phyloP scores from a whole-genome alignment of 2,797 vertebrate genomes.

The Crocidura indochinensis region DNA sequence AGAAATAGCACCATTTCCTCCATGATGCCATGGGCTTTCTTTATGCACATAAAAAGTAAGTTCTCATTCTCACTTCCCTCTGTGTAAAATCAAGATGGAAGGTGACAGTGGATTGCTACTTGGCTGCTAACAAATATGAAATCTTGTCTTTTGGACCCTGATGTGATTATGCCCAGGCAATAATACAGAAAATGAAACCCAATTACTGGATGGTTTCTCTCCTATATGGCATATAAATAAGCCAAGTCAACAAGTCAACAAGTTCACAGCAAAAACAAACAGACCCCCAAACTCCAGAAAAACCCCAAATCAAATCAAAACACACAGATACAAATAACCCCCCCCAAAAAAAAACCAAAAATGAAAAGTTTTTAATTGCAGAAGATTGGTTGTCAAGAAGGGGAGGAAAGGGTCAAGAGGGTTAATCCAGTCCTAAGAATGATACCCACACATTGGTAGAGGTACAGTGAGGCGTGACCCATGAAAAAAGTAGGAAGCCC shows the following conservation, averaged over 20 bases:
- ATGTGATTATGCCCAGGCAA: background rate
- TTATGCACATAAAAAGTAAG: conserved; percentile 1
- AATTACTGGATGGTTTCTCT: background rate
- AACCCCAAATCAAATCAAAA: too few species aligned
- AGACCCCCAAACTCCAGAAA: too few species aligned
- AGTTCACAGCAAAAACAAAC: too few species aligned
- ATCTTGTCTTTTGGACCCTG: background rate
- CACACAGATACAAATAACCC: too few species aligned
- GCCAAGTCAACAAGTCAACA: background rate
- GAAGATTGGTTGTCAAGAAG: background rate
- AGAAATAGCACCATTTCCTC: conserved; percentile 14
- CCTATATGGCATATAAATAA: too few species aligned
- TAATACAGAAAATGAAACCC: background rate
- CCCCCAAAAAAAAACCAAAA: too few species aligned
- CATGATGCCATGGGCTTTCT: background rate
- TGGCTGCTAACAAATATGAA: background rate
- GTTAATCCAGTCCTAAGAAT: background rate
- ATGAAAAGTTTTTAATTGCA: background rate
- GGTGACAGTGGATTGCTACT: background rate
- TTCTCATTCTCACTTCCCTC: background rate
- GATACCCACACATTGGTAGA: too few species aligned
- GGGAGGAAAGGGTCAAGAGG: too few species aligned
- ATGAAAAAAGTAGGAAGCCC: too few species aligned
- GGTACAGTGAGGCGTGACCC: background rate
- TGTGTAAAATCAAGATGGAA: background rate